These are phyloP conservation scores for Epinephelus coioides DNA, from an alignment of 2,797 vertebrate genomes.

Conservation along the genomic window DNA sequence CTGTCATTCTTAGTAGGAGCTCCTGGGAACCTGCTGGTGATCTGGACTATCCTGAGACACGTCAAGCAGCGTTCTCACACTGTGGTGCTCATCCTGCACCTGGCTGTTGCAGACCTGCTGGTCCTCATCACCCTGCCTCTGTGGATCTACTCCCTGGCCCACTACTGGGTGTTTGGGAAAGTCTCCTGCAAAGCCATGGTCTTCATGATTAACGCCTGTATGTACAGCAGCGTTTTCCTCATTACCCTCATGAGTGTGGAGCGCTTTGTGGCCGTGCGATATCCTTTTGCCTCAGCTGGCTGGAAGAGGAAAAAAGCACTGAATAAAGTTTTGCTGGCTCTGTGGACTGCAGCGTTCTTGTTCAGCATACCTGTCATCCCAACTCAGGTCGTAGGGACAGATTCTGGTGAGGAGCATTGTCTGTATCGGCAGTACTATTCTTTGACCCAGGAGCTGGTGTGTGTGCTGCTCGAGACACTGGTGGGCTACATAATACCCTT, in stretches of 20 bases:
- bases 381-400: constrained; percentile 79
- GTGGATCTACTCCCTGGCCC: constrained; percentile 90
- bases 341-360: constrained; percentile 87
- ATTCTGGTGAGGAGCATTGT: constrained; percentile 66
- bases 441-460: constrained; percentile 75
- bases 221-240: constrained; percentile 92
- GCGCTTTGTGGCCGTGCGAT: constrained; percentile 87
- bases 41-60: constrained; percentile 89
- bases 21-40: constrained; percentile 90
- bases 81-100: constrained; percentile 89
- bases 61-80: constrained; percentile 88
- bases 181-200: constrained; percentile 85
- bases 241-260: constrained; percentile 91
- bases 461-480: constrained; percentile 88
- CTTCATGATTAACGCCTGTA: constrained; percentile 88
- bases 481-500: constrained; percentile 90
- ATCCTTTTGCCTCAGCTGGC: constrained; percentile 84
- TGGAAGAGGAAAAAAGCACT: constrained; percentile 85
- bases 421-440: constrained; percentile 81
- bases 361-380: constrained; percentile 88
- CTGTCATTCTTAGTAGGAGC: constrained; percentile 88
- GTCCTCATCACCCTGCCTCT: constrained; percentile 90
- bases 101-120: constrained; percentile 89
- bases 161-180: constrained; percentile 88
- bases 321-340: constrained; percentile 76